Conservation (phyloP, 2,888 invertebrate genomes). For the Ectemnius cavifrons region DNA sequence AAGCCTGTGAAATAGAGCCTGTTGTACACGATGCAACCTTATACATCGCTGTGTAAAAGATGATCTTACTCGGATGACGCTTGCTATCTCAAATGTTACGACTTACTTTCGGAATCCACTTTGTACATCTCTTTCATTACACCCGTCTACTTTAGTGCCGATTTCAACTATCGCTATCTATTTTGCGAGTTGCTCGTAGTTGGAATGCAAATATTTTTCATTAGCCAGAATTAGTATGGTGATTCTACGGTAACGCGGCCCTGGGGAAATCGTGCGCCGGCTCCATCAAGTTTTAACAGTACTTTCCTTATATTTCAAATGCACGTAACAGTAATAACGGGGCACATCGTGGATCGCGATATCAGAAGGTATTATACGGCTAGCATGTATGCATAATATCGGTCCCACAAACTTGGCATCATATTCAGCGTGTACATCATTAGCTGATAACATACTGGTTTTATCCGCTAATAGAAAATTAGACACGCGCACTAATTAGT, state of each 20-base stretch:
- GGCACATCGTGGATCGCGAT: too few species aligned
- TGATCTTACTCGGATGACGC: too few species aligned
- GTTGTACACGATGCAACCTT: too few species aligned
- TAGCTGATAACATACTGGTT: constrained; percentile 23
- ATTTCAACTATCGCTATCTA: too few species aligned
- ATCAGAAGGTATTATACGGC: too few species aligned
- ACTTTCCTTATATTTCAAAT: constrained; percentile 7
- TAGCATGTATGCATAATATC: neutral
- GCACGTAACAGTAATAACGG: neutral
- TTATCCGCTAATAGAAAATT: constrained; percentile 6
- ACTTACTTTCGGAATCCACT: too few species aligned
- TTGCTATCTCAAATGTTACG: too few species aligned
- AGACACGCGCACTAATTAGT: constrained; percentile 30
- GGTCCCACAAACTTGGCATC: neutral
- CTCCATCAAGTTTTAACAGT: neutral
- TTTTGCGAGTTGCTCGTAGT: neutral
- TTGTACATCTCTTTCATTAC: too few species aligned
- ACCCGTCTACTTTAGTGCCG: too few species aligned
- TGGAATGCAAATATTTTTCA: constrained; percentile 11
- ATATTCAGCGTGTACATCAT: constrained; percentile 5
- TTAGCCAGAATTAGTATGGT: constrained; percentile 11
- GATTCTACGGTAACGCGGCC: neutral
- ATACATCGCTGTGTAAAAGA: too few species aligned
- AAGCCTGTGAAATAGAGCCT: too few species aligned
- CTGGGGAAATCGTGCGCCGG: neutral